Conservation (phyloP, 2,888 invertebrate species). For the Nemoura dubitans region DNA sequence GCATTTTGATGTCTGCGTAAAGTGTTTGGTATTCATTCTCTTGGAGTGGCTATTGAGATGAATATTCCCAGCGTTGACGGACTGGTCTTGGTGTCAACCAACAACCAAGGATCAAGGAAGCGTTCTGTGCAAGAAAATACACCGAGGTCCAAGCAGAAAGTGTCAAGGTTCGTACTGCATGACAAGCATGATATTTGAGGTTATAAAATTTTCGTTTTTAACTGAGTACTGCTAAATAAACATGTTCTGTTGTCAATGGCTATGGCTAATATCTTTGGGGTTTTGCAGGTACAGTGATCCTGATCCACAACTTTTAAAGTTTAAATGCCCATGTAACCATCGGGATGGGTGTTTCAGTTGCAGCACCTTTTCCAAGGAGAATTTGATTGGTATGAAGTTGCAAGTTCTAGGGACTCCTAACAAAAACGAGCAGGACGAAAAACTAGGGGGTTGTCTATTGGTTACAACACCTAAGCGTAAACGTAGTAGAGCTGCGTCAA, state of each 20-base stretch:
- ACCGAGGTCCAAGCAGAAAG: neutral
- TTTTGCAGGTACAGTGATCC: neutral
- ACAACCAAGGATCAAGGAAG: neutral
- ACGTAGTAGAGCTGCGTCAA: neutral
- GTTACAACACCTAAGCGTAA: neutral
- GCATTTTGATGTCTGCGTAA: neutral
- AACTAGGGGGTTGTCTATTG: neutral
- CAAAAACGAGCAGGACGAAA: neutral
- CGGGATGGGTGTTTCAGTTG: neutral
- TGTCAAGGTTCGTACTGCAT: neutral
- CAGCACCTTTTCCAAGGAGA: neutral
- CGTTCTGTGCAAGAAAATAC: neutral
- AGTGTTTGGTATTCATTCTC: neutral
- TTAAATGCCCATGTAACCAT: neutral
- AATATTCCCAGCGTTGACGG: neutral
- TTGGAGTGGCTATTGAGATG: neutral
- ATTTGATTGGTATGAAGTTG: neutral
- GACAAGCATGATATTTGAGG: neutral
- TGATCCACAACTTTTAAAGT: neutral
- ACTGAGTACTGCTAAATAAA: neutral
- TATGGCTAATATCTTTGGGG: neutral
- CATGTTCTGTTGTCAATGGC: neutral
- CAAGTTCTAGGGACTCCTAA: neutral
- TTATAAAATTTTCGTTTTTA: neutral
- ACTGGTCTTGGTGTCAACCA: neutral